Base-by-base conservation (phyloP, 35 echinoderm and acorn worm genomes). In the Heliocidaris tuberculata region DNA sequence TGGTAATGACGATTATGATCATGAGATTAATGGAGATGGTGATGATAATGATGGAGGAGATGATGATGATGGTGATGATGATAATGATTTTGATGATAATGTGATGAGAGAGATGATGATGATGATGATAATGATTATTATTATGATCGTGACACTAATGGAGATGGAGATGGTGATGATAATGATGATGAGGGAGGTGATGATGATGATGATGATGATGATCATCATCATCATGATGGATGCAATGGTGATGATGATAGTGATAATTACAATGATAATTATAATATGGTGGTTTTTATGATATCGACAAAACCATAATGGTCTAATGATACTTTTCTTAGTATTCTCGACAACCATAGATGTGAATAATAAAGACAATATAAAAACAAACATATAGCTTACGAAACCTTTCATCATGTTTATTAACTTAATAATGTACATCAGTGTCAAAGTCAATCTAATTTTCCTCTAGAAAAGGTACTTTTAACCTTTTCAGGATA, bases 111-210 rank as follows among this genome's bases (percentile, higher is more conserved):
- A 12, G 85, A 86, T 86, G 9, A 17, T 86, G 85, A 17, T 17
- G 85, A 86, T 4, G 85, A 86, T 88, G 21, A 88, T 88, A 30
- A 88, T 7, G 86, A n/a, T n/a, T n/a, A 32, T 31, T 8, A 88
- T 31, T 7, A 88, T 5, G 86, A 88, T 7, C 5, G 15, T 31
- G 30, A 88, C 12, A 30, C 5, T 88, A 30, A 88, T 88, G 47
- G 35, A 31, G 86, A 88, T 88, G 86, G 31, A 16, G 86, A 88
- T 35, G 86, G 32, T 88, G 31, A 88, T 88, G n/a, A 88, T 88
- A 30, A 88, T 10, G 86, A 35, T 88, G 86, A 88, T 21, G 86
- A 88, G 15, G 4, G 6, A 31, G 86, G 35, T 88, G 31, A 31
- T 88, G 47, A 35, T 31, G 27, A n/a, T n/a, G 30, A 0, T 88